These are phyloP conservation scores for Mastomys coucha DNA, from an alignment of 2,113 vertebrate genomes.

Conservation along the genomic window DNA sequence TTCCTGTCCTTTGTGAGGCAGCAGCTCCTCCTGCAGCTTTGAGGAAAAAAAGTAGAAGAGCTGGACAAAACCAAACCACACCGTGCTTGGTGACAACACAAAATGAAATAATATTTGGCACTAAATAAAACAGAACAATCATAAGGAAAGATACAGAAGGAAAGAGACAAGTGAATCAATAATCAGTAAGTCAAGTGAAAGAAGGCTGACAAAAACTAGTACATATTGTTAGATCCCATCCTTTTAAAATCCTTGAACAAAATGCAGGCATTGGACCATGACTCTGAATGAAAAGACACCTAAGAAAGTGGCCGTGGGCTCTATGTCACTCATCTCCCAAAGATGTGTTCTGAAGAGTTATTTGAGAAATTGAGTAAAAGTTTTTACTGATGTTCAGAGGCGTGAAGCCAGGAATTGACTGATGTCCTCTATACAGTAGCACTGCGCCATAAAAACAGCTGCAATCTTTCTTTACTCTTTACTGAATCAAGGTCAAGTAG, in stretches of 20 bases:
- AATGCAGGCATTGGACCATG: not conserved
- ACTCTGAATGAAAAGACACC: not conserved
- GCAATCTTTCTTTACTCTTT: not conserved
- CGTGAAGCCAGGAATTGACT: not conserved
- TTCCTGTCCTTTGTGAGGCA: not conserved
- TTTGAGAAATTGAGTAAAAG: not conserved
- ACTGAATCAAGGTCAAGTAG: not conserved
- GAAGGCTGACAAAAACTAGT: not conserved
- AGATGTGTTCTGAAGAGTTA: not conserved
- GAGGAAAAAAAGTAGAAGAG: not conserved
- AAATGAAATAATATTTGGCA: not conserved
- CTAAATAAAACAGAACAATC: not conserved
- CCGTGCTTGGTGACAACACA: not conserved
- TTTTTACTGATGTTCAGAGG: not conserved
- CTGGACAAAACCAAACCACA: not conserved
- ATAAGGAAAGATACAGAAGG: not conserved
- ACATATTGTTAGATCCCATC: not conserved
- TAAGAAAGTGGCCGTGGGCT: not conserved
- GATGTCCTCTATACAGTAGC: not conserved
- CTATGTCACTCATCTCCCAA: not conserved
- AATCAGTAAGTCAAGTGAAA: not conserved
- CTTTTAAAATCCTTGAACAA: not conserved
- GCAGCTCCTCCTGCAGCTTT: not conserved
- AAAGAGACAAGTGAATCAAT: not conserved
- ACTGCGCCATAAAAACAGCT: not conserved